Evolutionary conservation across 2,888 invertebrate species (phyloP).

Genomic region (Cenopis cana): DNA sequence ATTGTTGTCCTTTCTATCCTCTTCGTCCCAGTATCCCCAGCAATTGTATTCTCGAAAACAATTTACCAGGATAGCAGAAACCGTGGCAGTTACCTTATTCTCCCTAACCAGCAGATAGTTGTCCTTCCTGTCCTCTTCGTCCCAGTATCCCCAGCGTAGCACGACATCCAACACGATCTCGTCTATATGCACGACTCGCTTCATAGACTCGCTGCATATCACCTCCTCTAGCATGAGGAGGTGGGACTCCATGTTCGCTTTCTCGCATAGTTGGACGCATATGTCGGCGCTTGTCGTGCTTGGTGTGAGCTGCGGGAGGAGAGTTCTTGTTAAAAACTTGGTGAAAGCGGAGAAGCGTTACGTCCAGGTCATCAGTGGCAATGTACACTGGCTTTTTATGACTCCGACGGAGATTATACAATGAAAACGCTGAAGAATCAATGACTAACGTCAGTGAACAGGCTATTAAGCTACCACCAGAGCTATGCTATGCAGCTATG

Average conservation of each 20-base stretch:
- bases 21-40: too few species aligned
- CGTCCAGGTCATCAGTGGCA: too few species aligned
- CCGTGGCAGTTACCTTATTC: conserved; percentile 60
- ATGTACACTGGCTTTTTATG: too few species aligned
- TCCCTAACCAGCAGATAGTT: conserved; percentile 90
- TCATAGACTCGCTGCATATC: conserved; percentile 89
- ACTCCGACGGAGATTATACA: too few species aligned
- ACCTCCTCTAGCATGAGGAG: conserved; percentile 92
- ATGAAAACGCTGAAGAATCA: too few species aligned
- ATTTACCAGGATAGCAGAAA: neutral
- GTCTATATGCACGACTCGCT: conserved; percentile 91
- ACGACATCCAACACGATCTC: conserved; percentile 89
- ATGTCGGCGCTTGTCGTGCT: conserved; percentile 91
- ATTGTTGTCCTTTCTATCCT: too few species aligned
- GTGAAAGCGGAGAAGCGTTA: too few species aligned
- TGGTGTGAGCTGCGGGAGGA: conserved; percentile 87
- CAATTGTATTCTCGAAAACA: too few species aligned
- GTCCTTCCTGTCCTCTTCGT: conserved; percentile 92
- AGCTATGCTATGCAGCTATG: too few species aligned
- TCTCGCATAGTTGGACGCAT: conserved; percentile 88
- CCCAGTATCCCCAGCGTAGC: conserved; percentile 95
- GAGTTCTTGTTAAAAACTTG: neutral
- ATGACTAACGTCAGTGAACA: too few species aligned
- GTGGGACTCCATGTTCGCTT: conserved; percentile 87
- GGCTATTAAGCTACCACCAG: too few species aligned